Conservation (phyloP, 2,797 vertebrate genomes). For the Rhinophrynus dorsalis region DNA sequence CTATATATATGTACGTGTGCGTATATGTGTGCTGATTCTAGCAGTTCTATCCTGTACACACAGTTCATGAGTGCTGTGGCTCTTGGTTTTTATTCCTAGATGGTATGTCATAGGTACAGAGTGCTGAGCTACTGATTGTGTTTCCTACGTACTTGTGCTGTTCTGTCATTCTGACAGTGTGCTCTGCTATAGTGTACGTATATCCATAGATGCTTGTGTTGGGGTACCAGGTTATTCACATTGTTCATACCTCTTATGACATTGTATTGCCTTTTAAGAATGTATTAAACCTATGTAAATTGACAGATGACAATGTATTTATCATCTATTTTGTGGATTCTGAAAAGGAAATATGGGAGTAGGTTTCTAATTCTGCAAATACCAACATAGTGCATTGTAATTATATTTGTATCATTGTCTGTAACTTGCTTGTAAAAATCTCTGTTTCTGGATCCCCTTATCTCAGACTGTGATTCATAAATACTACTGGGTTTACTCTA, state of each 20-base stretch:
- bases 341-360: too few species aligned
- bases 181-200: neutral
- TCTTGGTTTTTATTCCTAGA: neutral
- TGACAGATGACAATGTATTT: too few species aligned
- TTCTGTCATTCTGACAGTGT: neutral
- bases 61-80: neutral
- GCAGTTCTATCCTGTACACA: neutral
- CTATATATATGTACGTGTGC: neutral
- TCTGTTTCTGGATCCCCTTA: neutral
- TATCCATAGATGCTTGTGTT: neutral
- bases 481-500: neutral
- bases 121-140: slow-evolving; percentile 1
- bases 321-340: too few species aligned
- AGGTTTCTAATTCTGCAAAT: too few species aligned
- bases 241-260: neutral
- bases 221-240: neutral
- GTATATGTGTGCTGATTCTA: too few species aligned
- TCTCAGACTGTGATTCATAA: neutral
- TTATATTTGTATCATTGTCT: too few species aligned
- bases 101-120: neutral
- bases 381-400: too few species aligned
- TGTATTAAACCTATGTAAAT: too few species aligned
- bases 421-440: too few species aligned
- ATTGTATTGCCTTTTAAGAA: too few species aligned
- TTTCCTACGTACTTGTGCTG: neutral